Conservation (phyloP, 2,113 vertebrate genomes). For the Caranx ignobilis region DNA sequence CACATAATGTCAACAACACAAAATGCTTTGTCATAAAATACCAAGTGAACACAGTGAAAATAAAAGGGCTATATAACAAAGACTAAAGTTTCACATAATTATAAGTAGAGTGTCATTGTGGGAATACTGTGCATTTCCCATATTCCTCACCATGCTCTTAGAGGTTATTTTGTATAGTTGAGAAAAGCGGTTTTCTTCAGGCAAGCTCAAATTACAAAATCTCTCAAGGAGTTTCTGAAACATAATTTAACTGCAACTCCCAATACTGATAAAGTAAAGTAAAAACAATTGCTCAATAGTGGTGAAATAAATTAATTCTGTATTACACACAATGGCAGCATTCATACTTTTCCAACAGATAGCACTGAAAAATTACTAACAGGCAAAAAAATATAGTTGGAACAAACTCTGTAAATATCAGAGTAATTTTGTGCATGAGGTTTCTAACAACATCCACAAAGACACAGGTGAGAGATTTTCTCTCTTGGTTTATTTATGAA, state of each 20-base stretch:
- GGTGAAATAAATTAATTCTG: constrained; percentile 78
- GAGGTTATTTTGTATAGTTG: neutral
- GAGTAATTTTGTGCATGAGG: neutral
- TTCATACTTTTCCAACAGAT: constrained; percentile 18
- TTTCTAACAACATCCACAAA: constrained; percentile 16
- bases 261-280: constrained; percentile 74
- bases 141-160: constrained; percentile 34
- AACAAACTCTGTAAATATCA: constrained; percentile 20
- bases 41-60: constrained; percentile 58
- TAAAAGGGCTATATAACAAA: constrained; percentile 70
- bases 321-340: constrained; percentile 59
- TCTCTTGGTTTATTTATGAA: neutral
- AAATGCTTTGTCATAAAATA: constrained; percentile 60
- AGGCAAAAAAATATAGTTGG: constrained; percentile 25
- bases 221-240: constrained; percentile 9
- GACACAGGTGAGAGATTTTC: neutral
- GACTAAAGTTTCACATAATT: constrained; percentile 57
- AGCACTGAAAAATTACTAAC: neutral
- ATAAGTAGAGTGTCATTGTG: constrained; percentile 43
- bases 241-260: constrained; percentile 30
- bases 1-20: constrained; percentile 77
- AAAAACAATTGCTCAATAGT: constrained; percentile 34
- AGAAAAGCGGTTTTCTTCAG: constrained; percentile 15
- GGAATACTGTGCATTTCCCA: constrained; percentile 63
- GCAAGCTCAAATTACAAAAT: constrained; percentile 27